Evolutionary conservation across 2,113 vertebrate genomes (phyloP).

Genomic region (Sigmodon hispidus): DNA sequence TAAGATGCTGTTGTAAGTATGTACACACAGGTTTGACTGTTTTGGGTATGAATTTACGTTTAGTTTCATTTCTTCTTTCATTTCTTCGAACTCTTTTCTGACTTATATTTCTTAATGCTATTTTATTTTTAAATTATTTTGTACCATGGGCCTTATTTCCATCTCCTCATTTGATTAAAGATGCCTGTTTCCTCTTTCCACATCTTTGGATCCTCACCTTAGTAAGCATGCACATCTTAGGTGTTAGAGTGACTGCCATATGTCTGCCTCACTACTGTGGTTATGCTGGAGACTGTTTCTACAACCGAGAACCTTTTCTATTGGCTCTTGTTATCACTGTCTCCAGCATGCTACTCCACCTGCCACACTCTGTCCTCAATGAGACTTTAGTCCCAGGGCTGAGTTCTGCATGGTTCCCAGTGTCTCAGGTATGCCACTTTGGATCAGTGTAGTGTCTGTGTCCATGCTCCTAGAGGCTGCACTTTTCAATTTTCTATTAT

Average conservation of each 20-base stretch:
- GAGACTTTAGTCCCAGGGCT: background rate
- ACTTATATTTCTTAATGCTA: background rate
- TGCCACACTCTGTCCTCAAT: no score
- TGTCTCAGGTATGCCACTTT: background rate
- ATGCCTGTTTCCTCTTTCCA: background rate
- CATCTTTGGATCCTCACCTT: background rate
- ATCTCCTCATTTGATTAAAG: background rate
- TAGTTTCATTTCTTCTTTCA: background rate
- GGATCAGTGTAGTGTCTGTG: background rate
- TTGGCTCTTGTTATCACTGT: no score
- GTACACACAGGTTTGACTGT: background rate
- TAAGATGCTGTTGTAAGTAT: background rate
- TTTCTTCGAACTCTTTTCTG: background rate
- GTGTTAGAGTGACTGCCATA: background rate
- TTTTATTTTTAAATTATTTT: background rate
- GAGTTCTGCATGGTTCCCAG: background rate
- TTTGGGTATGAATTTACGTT: background rate
- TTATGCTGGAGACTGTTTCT: background rate
- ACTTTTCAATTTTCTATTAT: background rate
- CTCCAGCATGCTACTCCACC: rapidly evolving
- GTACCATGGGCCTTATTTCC: background rate
- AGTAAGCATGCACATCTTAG: background rate
- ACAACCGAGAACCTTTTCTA: background rate
- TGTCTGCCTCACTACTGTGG: background rate
- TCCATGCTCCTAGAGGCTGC: background rate